These are phyloP conservation scores for Tragelaphus buxtoni DNA, from an alignment of 2,113 vertebrate genomes.

Conservation along the genomic window DNA sequence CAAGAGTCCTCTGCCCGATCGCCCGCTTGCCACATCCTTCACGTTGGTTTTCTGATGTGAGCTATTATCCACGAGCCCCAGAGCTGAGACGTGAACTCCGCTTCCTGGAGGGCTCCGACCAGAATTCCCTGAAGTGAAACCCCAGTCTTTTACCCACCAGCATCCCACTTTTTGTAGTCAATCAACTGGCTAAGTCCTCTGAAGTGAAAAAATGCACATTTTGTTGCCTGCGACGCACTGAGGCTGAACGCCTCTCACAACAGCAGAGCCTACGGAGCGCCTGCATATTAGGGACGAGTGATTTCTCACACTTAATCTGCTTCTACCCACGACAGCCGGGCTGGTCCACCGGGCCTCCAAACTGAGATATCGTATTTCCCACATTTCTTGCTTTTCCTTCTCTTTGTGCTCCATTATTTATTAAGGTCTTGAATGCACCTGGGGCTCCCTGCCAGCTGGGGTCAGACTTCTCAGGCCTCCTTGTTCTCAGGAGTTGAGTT, in stretches of 20 bases:
- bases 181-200: conserved; percentile 84
- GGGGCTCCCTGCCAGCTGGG: conserved; percentile 55
- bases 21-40: conserved; percentile 77
- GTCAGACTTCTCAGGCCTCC: conserved; percentile 61
- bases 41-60: conserved; percentile 79
- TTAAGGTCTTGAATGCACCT: conserved; percentile 68
- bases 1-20: not conserved
- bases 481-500: not conserved
- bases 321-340: conserved; percentile 78
- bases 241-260: conserved; percentile 78
- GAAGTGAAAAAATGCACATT: conserved; percentile 86
- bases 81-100: conserved; percentile 75
- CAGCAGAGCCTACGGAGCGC: conserved; percentile 72
- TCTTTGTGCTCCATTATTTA: conserved; percentile 81
- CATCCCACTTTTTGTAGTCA: conserved; percentile 78
- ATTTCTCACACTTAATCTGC: conserved; percentile 85
- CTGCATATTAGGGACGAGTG: conserved; percentile 82
- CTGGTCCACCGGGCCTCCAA: conserved; percentile 79
- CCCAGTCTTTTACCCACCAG: conserved; percentile 76
- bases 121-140: conserved; percentile 84
- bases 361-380: conserved; percentile 83
- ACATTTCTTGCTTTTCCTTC: conserved; percentile 73
- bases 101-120: conserved; percentile 73
- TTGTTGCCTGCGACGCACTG: conserved; percentile 81
- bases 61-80: conserved; percentile 74